Conservation (phyloP, 1,140 invertebrate genomes). For the Macrosteles quadrilineatus region DNA sequence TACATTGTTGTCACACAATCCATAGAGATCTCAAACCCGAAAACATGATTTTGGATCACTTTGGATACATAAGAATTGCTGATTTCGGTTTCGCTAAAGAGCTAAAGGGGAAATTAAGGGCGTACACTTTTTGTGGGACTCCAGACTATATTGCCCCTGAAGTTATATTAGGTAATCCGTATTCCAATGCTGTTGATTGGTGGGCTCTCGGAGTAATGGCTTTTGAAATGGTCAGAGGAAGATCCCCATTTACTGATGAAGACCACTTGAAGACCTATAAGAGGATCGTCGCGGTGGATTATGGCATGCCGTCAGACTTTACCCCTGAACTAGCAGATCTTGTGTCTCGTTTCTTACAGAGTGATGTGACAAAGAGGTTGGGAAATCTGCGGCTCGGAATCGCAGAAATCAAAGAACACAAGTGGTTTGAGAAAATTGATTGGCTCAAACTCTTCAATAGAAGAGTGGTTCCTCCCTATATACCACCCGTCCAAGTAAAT, state of each 20-base stretch:
- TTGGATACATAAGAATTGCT: constrained; percentile 64
- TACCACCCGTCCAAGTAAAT: background rate
- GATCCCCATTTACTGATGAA: constrained; percentile 78
- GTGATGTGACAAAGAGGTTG: constrained; percentile 84
- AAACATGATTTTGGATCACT: constrained; percentile 84
- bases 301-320: constrained; percentile 68
- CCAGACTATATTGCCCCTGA: constrained; percentile 95
- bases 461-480: background rate
- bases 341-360: constrained; percentile 78
- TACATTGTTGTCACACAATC: constrained; percentile 86
- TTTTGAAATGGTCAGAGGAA: constrained; percentile 82
- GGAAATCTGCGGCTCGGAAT: constrained; percentile 91
- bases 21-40: constrained; percentile 96
- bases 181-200: constrained; percentile 96
- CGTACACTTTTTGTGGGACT: constrained; percentile 94
- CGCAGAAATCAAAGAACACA: constrained; percentile 65
- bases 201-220: constrained; percentile 91
- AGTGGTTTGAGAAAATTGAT: constrained; percentile 34
- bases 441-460: constrained; percentile 31
- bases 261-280: constrained; percentile 92
- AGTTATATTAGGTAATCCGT: constrained; percentile 92
- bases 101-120: constrained; percentile 47
- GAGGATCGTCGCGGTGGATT: constrained; percentile 76
- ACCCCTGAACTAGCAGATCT: constrained; percentile 81
- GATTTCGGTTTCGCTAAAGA: constrained; percentile 38